A percentile compares a stretch with the other conserved stretches of the same genome.
phyloP scores from a whole-genome alignment of 2,888 invertebrate genomes.

The Leucoma salicis region DNA sequence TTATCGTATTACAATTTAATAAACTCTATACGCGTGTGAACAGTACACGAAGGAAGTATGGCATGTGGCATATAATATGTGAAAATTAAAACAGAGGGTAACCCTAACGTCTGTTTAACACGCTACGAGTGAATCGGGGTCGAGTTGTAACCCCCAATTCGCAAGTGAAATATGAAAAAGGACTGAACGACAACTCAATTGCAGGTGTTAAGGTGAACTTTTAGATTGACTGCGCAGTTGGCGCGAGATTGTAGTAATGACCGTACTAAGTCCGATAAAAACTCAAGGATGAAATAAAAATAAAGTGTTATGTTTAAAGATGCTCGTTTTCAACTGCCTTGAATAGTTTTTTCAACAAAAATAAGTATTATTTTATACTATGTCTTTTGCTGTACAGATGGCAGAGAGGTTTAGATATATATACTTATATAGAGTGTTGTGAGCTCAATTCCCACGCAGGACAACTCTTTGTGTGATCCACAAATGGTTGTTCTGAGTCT shows the following conservation, averaged over 20 bases:
- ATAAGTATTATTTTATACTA: no score
- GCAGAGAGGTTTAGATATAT: no score
- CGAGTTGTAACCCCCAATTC: conserved; percentile 13
- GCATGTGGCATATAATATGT: conserved; percentile 60
- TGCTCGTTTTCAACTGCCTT: no score
- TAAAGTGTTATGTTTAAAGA: no score
- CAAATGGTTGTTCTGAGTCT: no score
- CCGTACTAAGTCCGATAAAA: neutral
- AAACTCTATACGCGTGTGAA: conserved; percentile 53
- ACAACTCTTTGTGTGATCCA: no score
- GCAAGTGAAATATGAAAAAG: conserved; percentile 16
- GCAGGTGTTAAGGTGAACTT: conserved; percentile 3
- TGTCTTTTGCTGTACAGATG: no score
- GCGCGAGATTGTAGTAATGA: neutral
- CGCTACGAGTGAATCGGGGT: conserved; percentile 29
- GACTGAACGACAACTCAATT: conserved; percentile 16
- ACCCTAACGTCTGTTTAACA: conserved; percentile 33
- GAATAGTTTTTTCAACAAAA: no score
- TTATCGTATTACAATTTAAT: conserved; percentile 14
- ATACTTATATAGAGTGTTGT: no score
- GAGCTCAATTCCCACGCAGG: no score
- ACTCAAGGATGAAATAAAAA: neutral
- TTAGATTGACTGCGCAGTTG: neutral
- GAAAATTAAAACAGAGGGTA: conserved; percentile 60
- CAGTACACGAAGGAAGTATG: conserved; percentile 39